Evolutionary conservation across 2,113 vertebrate species (phyloP), one percentile per base, ranked within the genome.

Genomic region (Chrysemys picta): DNA sequence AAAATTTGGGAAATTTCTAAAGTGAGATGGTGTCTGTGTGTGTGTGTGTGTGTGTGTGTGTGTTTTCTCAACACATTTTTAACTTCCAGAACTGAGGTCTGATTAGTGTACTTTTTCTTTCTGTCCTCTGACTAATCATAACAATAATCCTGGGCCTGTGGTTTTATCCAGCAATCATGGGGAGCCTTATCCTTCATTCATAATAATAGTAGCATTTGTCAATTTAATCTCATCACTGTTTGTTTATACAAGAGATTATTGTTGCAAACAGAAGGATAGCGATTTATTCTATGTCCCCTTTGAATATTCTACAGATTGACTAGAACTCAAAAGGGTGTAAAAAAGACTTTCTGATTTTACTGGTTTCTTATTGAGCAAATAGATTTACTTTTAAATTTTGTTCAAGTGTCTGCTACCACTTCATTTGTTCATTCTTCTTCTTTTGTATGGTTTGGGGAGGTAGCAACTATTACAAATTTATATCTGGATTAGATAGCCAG

Each of bases 161-260:
- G 50, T 84, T 92, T 92, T 56, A 88, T 92, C 69, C 47, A 83
- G 75, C 80, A 88, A 92, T 88, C 72, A 80, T 24, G 84, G 80
- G 85, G 88, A 84, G 49, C 79, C 82, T 82, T 49, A 22, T 50
- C 81, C 27, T 47, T 88, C 85, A 88, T 92, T 92, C 85, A 88
- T 88, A 92, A 87, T 76, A 91, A 85, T 59, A 92, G 80, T 45
- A 87, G 50, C 91, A 88, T 88, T 92, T 92, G 85, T 88, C 85
- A 79, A 84, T 84, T 92, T 92, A 92, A 92, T 92, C 85, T 92
- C 38, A 79, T 50, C 56, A 35, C n/a, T 52, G 65, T 91, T 91
- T 83, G 54, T 80, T 54, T 54, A 54, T 54, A 22, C 53, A 54
- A 54, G 53, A 54, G 53, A 22, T 54, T 54, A 54, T 54, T 54